These are phyloP conservation scores for Apodemia duryi DNA, from an alignment of 2,888 invertebrate genomes.

Conservation along the genomic window DNA sequence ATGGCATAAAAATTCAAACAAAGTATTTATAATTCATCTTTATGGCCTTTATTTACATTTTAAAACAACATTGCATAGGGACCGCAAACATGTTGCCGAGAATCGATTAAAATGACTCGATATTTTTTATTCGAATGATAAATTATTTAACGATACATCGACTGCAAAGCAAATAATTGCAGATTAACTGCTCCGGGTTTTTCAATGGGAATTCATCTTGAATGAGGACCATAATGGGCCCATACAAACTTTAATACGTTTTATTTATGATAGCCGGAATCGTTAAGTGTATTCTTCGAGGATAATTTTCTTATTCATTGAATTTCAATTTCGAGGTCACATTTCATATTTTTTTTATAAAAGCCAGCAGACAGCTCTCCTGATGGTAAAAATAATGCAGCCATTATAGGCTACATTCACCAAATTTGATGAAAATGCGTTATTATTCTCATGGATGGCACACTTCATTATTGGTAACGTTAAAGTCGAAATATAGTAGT, in stretches of 20 bases:
- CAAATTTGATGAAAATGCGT: neutral
- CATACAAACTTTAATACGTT: constrained; percentile 5
- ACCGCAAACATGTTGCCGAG: constrained; percentile 8
- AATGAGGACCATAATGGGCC: constrained; percentile 4
- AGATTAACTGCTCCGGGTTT: constrained; percentile 37
- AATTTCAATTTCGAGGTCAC: constrained; percentile 9
- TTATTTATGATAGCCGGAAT: constrained; percentile 6
- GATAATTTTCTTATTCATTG: constrained; percentile 14
- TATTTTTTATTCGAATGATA: constrained; percentile 24
- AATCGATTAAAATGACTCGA: constrained; percentile 20
- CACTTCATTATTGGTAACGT: no score
- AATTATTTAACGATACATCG: constrained; percentile 19
- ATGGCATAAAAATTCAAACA: neutral
- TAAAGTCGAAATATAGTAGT: no score
- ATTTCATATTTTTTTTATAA: neutral
- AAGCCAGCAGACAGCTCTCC: neutral
- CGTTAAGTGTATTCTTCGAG: neutral
- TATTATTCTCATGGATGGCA: no score
- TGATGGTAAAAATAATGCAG: neutral
- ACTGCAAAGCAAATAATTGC: constrained; percentile 14
- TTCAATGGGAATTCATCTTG: constrained; percentile 8
- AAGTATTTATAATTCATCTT: constrained; percentile 13
- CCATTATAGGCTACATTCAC: neutral
- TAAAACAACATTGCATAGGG: constrained; percentile 7
- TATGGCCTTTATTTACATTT: constrained; percentile 8